A percentile compares a stretch with the other conserved stretches of the same genome.
These are phyloP conservation scores for Aselliscus stoliczkanus DNA, from an alignment of 2,797 vertebrate species.

Conservation along the genomic window DNA sequence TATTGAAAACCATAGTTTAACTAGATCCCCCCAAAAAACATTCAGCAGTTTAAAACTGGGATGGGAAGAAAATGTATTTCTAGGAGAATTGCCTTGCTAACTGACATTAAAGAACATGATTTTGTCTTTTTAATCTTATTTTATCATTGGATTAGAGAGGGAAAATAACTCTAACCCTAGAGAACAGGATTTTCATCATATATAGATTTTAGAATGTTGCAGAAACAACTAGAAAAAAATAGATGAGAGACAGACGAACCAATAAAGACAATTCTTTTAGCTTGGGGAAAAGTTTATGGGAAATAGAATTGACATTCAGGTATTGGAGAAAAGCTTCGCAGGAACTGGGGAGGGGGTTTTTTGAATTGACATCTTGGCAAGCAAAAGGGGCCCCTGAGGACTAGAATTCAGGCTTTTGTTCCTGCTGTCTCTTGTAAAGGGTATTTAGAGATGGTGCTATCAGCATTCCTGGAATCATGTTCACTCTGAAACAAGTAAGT, in stretches of 20 bases:
- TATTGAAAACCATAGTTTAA: not conserved
- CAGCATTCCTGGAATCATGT: not conserved
- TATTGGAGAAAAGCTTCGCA: not conserved
- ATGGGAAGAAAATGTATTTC: not conserved
- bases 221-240: not conserved
- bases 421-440: not conserved
- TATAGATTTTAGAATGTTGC: not conserved
- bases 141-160: not conserved
- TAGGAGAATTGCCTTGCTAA: not conserved
- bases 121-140: not conserved
- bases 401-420: not conserved
- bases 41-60: not conserved
- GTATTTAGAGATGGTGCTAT: not conserved
- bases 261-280: not conserved
- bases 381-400: not conserved
- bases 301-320: not conserved
- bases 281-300: not conserved
- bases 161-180: not conserved
- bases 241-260: not conserved
- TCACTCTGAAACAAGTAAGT: constrained; percentile 42
- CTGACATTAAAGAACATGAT: not conserved
- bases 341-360: not conserved
- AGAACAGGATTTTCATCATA: not conserved
- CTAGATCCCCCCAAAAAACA: not conserved
- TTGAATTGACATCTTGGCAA: not conserved